Conservation (phyloP, 2,113 vertebrate genomes). For the Aspidoscelis tigris region DNA sequence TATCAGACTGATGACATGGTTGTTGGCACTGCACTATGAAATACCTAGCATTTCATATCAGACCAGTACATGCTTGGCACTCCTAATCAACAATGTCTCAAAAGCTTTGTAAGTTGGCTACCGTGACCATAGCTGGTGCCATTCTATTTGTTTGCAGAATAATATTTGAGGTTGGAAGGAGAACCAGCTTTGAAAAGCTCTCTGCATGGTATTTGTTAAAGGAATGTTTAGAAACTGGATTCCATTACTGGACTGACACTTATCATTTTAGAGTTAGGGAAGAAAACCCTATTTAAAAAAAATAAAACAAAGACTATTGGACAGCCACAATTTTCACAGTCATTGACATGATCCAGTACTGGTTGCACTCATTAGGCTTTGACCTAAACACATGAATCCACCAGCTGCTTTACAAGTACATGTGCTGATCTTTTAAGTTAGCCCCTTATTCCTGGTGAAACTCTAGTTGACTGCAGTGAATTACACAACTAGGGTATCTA, state of each 20-base stretch:
- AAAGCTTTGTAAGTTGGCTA: not conserved
- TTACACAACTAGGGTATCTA: not conserved
- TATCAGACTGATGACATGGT: fast-evolving
- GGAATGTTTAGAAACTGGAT: not conserved
- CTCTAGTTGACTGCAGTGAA: not conserved
- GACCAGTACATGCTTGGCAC: not conserved
- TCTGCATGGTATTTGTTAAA: not conserved
- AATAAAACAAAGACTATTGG: not conserved
- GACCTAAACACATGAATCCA: not conserved
- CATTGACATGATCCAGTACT: not conserved
- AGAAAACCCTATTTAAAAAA: not conserved
- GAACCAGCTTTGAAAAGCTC: not conserved
- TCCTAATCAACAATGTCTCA: conserved; percentile 34
- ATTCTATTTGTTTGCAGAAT: not conserved
- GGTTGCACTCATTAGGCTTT: not conserved
- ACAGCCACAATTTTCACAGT: not conserved
- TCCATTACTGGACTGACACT: not conserved
- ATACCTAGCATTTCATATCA: fast-evolving
- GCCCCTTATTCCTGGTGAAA: not conserved
- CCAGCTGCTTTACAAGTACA: not conserved
- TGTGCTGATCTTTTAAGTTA: not conserved
- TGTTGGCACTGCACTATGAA: not conserved
- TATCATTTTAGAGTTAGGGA: not conserved
- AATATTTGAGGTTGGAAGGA: not conserved
- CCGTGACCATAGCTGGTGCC: not conserved